Percentiles rank a stretch among this genome's conserved stretches.
Evolutionary conservation across 2,113 vertebrate species (phyloP).

Genomic region (Phaethon lepturus): DNA sequence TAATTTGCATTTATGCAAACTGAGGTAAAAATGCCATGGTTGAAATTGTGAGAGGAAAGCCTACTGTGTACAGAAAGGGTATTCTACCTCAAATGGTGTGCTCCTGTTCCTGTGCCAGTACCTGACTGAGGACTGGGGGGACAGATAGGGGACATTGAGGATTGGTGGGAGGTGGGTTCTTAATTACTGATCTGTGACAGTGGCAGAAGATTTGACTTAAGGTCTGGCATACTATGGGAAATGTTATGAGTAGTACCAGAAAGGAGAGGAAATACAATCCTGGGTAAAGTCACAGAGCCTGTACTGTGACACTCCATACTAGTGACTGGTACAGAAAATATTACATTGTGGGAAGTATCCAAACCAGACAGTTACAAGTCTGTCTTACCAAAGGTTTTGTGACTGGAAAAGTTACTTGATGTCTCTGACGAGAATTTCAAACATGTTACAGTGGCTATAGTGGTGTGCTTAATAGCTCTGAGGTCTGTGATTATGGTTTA

Average conservation of each 20-base stretch:
- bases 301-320: background rate
- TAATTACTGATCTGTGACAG: background rate
- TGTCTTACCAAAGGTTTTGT: background rate
- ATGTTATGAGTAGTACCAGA: background rate
- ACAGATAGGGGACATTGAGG: no score
- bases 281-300: background rate
- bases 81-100: background rate
- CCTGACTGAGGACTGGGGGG: background rate
- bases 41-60: background rate
- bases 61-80: background rate
- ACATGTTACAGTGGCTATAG: background rate
- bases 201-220: background rate
- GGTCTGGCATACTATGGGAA: background rate
- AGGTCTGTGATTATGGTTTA: background rate
- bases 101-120: background rate
- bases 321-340: background rate
- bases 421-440: background rate
- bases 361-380: background rate
- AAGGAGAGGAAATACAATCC: background rate
- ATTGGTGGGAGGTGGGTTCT: background rate
- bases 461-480: background rate
- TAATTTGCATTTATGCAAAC: constrained; percentile 4
- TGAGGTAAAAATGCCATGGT: background rate
- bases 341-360: background rate
- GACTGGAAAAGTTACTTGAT: background rate